Base-by-base conservation (phyloP, 2,113 vertebrate genomes). In the Sapajus apella region DNA sequence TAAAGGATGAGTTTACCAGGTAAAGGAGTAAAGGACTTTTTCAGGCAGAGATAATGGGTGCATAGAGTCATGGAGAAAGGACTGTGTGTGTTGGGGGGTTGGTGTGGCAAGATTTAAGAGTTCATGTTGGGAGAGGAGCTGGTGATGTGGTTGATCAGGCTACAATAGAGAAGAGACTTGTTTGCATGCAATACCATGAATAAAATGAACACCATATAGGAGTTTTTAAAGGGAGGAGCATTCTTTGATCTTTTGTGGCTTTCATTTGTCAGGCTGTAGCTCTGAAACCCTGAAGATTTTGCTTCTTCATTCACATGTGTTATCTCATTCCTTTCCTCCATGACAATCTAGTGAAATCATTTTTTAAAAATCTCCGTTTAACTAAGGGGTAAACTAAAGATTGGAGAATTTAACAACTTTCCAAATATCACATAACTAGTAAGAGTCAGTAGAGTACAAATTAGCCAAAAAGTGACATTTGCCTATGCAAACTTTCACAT, bases 401-500 rank as follows among this genome's bases (percentile, higher is more conserved):
- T 1, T 20, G 73, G 66, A 79, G 37, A 58, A 70, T 32, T 47
- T 27, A 18, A 32, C 27, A 73, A 18, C 5, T 40, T 61, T 30
- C 12, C 8, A 77, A 58, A 86, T 58, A 5, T 25, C n/a, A 76
- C 7, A 35, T 2, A 73, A 8, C 18, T 2, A 61, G 12, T 30
- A 80, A 68, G 81, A 87, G 37, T 8, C 9, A 89, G 32, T 37
- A 37, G 32, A 47, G 35, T 17, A 27, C n/a, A 55, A 85, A 61
- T 76, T 25, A 58, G 43, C 5, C 5, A 50, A 35, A 37, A 82
- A 12, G 45, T 12, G 77, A 7, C 50, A 8, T 45, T 56, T 30
- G n/a, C 8, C 14, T 40, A 1, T 6, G 3, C 1, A 25, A 82
- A 18, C 6, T 8, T 12, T 27, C 13, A 7, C 8, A 17, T 0